phyloP scores from a whole-genome alignment of 2,797 vertebrate genomes.

The Aeoliscus strigatus region DNA sequence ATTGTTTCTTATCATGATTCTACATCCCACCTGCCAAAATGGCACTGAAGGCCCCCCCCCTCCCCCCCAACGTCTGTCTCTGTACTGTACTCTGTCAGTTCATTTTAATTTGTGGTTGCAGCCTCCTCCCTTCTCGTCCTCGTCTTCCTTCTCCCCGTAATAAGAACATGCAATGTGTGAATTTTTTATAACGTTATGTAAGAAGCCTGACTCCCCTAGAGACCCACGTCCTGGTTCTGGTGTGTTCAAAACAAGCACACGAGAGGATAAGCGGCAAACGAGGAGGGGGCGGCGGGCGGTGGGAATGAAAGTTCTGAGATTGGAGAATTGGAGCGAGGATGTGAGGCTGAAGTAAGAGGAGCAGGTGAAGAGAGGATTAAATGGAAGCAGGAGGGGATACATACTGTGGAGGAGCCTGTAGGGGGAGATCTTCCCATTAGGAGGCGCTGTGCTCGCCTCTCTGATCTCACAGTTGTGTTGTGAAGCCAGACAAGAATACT shows the following conservation, averaged over 20 bases:
- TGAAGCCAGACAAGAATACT: conserved; percentile 73
- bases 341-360: conserved; percentile 27
- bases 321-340: conserved; percentile 18
- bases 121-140: conserved; percentile 25
- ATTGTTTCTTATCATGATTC: too few relatives aligned
- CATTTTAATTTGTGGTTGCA: conserved; percentile 59
- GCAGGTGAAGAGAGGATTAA: conserved; percentile 53
- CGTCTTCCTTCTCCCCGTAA: conserved; percentile 41
- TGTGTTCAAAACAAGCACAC: conserved; percentile 71
- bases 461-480: conserved; percentile 70
- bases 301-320: too few relatives aligned
- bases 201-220: conserved; percentile 69
- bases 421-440: conserved; percentile 71
- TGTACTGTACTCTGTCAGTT: too few relatives aligned
- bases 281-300: too few relatives aligned
- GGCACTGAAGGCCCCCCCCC: conserved; percentile 25
- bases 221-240: conserved; percentile 74
- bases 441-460: conserved; percentile 57
- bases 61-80: conserved; percentile 1
- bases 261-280: too few relatives aligned
- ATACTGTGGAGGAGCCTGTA: conserved; percentile 60
- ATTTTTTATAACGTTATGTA: conserved; percentile 81
- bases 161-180: conserved; percentile 74
- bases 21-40: conserved; percentile 31
- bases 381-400: conserved; percentile 55